phyloP scores from a whole-genome alignment of 2,888 invertebrate genomes.

The Tupiocoris notatus region DNA sequence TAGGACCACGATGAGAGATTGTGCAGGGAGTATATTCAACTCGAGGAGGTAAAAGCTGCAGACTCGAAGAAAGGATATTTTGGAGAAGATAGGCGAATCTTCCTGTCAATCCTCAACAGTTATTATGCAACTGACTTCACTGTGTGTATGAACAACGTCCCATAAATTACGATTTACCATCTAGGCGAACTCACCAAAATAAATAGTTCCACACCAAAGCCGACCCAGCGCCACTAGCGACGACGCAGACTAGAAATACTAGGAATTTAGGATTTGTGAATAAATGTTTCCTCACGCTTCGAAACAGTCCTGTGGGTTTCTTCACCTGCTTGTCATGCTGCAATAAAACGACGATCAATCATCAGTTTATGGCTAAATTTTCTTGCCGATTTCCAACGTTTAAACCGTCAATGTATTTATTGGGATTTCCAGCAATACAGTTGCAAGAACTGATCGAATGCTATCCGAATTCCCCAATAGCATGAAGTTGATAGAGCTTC shows the following conservation, averaged over 20 bases:
- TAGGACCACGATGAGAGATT: no score
- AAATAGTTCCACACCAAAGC: constrained; percentile 44
- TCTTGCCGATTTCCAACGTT: no score
- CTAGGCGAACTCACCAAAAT: constrained; percentile 39
- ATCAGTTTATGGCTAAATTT: no score
- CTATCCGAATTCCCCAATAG: background rate
- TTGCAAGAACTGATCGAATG: background rate
- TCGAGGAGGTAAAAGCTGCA: no score
- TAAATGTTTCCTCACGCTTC: constrained; percentile 18
- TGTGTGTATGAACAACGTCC: no score
- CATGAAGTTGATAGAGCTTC: background rate
- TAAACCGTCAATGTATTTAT: no score
- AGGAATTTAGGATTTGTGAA: constrained; percentile 31
- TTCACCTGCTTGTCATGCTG: constrained; percentile 3
- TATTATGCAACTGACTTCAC: no score
- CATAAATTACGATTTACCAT: no score
- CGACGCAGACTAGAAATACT: constrained; percentile 45
- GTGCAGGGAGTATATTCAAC: no score
- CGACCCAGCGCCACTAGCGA: constrained; percentile 36
- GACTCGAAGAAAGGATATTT: no score
- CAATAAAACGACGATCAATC: background rate
- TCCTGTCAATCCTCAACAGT: no score
- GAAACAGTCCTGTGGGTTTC: background rate
- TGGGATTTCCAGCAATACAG: background rate
- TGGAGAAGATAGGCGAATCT: no score